phyloP scores from a whole-genome alignment of 2,888 invertebrate species.

The Athripsodes cinereus region DNA sequence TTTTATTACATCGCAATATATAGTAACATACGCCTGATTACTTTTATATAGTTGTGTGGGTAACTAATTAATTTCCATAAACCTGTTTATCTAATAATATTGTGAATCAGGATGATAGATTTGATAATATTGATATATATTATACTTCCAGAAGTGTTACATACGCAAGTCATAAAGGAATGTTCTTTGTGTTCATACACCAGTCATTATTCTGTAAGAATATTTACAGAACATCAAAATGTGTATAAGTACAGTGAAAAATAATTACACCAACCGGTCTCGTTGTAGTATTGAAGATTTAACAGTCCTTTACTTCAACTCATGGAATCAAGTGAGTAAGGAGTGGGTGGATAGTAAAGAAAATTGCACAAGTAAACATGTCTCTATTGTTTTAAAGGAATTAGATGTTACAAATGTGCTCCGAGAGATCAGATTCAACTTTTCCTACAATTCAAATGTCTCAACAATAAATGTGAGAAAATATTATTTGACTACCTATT shows the following conservation, averaged over 20 bases:
- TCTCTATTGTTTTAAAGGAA: constrained; percentile 17
- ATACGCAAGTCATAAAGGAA: too few relatives aligned
- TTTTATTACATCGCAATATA: too few relatives aligned
- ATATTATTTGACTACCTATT: background rate
- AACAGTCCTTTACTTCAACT: constrained; percentile 1
- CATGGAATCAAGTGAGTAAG: constrained; percentile 2
- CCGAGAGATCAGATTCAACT: constrained; percentile 15
- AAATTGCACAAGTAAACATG: constrained; percentile 11
- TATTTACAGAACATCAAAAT: constrained; percentile 4
- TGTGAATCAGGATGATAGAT: too few relatives aligned
- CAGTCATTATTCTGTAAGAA: too few relatives aligned
- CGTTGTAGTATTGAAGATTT: constrained; percentile 9
- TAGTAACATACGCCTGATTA: too few relatives aligned
- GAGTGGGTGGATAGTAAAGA: background rate
- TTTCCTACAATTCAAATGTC: background rate
- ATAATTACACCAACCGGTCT: background rate
- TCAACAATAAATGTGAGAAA: background rate
- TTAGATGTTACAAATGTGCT: constrained; percentile 18
- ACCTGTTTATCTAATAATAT: too few relatives aligned
- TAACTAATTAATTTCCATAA: too few relatives aligned
- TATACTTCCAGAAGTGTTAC: too few relatives aligned
- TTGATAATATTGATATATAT: too few relatives aligned
- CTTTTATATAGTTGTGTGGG: background rate
- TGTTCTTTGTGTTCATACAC: too few relatives aligned
- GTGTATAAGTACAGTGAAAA: constrained; percentile 16